Base-by-base conservation (phyloP, 1,140 invertebrate genomes). In the Charaxes varanes region DNA sequence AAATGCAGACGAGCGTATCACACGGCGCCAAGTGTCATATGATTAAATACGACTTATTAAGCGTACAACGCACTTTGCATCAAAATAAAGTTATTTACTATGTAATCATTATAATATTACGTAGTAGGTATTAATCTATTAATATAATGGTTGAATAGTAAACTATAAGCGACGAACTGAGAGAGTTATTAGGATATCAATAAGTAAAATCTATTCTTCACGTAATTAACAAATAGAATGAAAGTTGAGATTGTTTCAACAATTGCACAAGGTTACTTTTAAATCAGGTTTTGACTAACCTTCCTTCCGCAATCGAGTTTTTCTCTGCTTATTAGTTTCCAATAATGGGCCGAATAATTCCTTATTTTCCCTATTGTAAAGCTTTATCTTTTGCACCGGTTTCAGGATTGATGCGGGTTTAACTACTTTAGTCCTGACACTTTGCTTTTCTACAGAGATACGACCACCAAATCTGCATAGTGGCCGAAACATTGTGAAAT, bases 341-440 rank as follows among this genome's bases (percentile, higher is more conserved):
- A 83, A 50, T 19, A 83, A 43, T 0, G 78, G 73, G n/a, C 78
- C 78, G 38, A 83, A 80, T 6, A 83, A 35, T 33, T 80, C 78
- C 32, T 83, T 83, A 38, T 77, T 83, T 35, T 83, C 78, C 50
- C 69, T 79, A 41, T 83, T 62, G 24, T 68, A 80, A 28, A 72
- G 52, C 53, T 80, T 83, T 10, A 83, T 30, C 49, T 76, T 78
- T 45, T 79, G 71, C 2, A 63, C 58, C 8, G 67, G 73, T 37
- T 72, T 83, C 42, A 80, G 50, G 33, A 79, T 46, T 11, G 76
- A 74, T 50, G 63, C 48, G 11, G 73, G 59, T 17, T 41, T 51
- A 46, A 82, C 53, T 26, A 79, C 65, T 73, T 82, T 82, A 41
- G 35, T 68, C 41, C 77, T 62, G 38, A 79, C 31, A 28, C 68